A percentile compares a stretch with the other conserved stretches of the same genome.
Evolutionary conservation across 2,113 vertebrate species (phyloP).

Genomic region (Notarius lentiginosus): DNA sequence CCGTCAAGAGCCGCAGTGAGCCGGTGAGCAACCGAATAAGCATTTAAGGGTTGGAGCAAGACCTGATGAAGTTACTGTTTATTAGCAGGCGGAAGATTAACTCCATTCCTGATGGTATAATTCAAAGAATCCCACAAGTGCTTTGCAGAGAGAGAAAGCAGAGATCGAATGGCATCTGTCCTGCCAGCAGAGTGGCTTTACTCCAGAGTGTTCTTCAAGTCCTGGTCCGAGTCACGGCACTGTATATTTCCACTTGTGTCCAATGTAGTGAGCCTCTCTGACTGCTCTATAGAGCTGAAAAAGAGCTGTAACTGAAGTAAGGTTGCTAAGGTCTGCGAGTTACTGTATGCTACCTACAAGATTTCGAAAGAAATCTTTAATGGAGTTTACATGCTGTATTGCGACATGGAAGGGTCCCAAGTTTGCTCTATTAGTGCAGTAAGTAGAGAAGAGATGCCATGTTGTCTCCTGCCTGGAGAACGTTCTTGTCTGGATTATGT

Average conservation of each 20-base stretch:
- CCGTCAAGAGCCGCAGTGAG: not conserved
- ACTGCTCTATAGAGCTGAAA: not conserved
- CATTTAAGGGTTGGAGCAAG: not conserved
- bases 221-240: not conserved
- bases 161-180: not conserved
- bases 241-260: not conserved
- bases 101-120: constrained; percentile 1
- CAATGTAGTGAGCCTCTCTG: not conserved
- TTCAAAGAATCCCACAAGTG: not conserved
- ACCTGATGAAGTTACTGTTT: constrained; percentile 21
- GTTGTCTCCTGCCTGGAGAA: not conserved
- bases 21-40: not conserved
- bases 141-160: not conserved
- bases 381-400: not conserved
- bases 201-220: not conserved
- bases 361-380: not conserved
- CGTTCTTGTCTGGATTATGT: constrained; percentile 4
- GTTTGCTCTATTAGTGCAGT: not conserved
- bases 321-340: not conserved
- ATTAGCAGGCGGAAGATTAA: constrained; percentile 4
- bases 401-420: not conserved
- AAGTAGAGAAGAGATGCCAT: constrained; percentile 12
- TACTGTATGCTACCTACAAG: not conserved
- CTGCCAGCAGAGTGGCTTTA: not conserved
- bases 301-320: not conserved